Conservation (phyloP, 1,140 invertebrate genomes). For the Heliothis subflexa region DNA sequence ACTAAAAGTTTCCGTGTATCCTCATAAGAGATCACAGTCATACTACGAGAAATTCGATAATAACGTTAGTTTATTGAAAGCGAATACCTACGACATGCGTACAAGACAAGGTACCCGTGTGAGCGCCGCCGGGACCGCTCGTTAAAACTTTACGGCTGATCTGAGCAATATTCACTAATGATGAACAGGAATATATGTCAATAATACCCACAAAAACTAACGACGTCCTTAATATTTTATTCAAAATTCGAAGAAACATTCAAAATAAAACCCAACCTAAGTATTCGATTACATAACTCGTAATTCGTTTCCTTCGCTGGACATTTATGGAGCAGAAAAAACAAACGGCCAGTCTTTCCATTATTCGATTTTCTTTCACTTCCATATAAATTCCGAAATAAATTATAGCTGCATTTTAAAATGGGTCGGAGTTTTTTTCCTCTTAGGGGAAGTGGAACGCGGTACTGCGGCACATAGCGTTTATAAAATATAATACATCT, state of each 20-base stretch:
- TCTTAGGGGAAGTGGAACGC: not conserved
- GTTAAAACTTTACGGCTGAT: slow-evolving; percentile 37
- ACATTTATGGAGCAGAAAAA: slow-evolving; percentile 33
- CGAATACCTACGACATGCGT: slow-evolving; percentile 7
- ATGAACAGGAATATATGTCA: not conserved
- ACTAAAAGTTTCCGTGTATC: not conserved
- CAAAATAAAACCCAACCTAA: not conserved
- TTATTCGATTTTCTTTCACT: slow-evolving; percentile 31
- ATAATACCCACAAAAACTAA: not conserved
- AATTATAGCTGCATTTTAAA: slow-evolving; percentile 28
- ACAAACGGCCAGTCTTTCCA: slow-evolving; percentile 26
- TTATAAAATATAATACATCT: slow-evolving; percentile 39
- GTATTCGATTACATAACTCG: slow-evolving; percentile 1
- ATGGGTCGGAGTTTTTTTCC: slow-evolving; percentile 8
- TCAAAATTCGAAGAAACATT: not conserved
- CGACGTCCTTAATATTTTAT: not conserved
- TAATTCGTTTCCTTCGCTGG: slow-evolving; percentile 1
- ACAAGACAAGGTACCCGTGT: not conserved
- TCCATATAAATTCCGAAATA: slow-evolving; percentile 32
- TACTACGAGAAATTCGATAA: not conserved
- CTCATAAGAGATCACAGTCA: not conserved
- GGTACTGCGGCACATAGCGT: slow-evolving; percentile 9
- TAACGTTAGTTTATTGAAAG: not conserved
- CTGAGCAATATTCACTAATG: slow-evolving; percentile 29
- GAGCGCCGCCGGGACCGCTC: slow-evolving; percentile 8